Base-by-base conservation (phyloP, 2,797 vertebrate species). In the Holocentrus rufus region DNA sequence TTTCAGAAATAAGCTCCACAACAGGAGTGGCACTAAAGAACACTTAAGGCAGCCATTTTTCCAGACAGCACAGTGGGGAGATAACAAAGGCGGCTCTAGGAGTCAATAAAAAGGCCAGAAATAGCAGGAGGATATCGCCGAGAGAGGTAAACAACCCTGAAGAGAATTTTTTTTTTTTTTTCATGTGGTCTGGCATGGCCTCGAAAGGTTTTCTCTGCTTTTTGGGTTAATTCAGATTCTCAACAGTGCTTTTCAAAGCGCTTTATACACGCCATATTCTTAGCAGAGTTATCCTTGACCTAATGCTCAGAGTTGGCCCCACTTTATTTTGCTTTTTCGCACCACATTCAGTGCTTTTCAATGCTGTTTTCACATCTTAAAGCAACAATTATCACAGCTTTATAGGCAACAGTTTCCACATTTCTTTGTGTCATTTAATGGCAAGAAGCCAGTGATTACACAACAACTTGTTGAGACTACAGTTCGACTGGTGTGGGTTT, bases 21-120 rank as follows among this genome's bases (percentile, higher is more conserved):
- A 84, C 79, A 84, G 73, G 76, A 81, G 71, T 54, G 55, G 66
- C 74, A 85, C 83, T 87, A 70, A 84, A 84, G 81, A 74, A 85
- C 81, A 86, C 87, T 86, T 86, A 84, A 86, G 76, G 79, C 76
- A 50, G 75, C 77, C 85, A 85, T 79, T 87, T 84, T 85, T 75
- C 66, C 82, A 77, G 67, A 77, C 81, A 65, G 67, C 84, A 81
- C 85, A 84, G 75, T 57, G 63, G 76, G 82, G 79, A 85, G 81
- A 85, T 80, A 85, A 85, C 77, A 88, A 85, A 86, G 68, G 72
- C 49, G 0, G 72, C 85, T 83, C 73, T 72, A 59, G 69, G 69
- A 85, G 73, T 87, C 79, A 82, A 87, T 84, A 87, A 87, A 85
- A 62, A 69, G 76, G 74, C 83, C 74, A 79, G 60, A 52, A 88